Base-by-base conservation (phyloP, 2,888 invertebrate species). In the Spodoptera exigua region DNA sequence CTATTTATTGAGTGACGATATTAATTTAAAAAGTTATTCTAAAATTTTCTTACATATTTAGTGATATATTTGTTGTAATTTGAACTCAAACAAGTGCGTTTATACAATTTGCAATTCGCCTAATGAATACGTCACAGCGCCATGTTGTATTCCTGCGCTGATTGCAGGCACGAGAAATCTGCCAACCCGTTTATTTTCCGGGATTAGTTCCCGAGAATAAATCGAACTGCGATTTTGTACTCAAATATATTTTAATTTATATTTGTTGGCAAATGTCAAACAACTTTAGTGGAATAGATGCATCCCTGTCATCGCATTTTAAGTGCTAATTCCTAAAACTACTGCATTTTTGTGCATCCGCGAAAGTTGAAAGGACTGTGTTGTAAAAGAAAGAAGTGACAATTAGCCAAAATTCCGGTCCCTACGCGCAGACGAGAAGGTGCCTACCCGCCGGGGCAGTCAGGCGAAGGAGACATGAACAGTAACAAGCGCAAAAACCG, bases 341-440 rank as follows among this genome's bases (percentile, higher is more conserved):
- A 92, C 92, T 94, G 94, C 94, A 94, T 91, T 93, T 92, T 90
- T 86, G 93, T 94, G 94, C 94, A 94, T 94, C 92, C 93, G 94
- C 93, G 94, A 94, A 94, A 94, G 94, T 94, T 94, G 94, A 94
- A 93, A 93, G 93, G 93, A 94, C 93, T 93, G 93, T 94, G 93
- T 94, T 94, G 90, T 93, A 90, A 93, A 92, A 93, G 92, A 93
- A 89, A 92, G 94, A 90, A 90, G 91, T 90, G 90, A 90, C 88
- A 94, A 94, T 92, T 93, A 88, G 92, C 95, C 96, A 97, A 97
- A 96, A 97, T 97, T 97, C 96, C 97, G 96, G 96, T 96, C 96
- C 96, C 96, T 94, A 96, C 96, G 95, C 96, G 95, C 95, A 96
- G 96, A 95, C 96, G 95, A 95, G 96, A 96, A 95, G 95, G 96